A percentile compares a stretch with the other conserved stretches of the same genome.
These are phyloP conservation scores for Autographa pulchrina DNA, from an alignment of 2,888 invertebrate genomes.

Conservation along the genomic window DNA sequence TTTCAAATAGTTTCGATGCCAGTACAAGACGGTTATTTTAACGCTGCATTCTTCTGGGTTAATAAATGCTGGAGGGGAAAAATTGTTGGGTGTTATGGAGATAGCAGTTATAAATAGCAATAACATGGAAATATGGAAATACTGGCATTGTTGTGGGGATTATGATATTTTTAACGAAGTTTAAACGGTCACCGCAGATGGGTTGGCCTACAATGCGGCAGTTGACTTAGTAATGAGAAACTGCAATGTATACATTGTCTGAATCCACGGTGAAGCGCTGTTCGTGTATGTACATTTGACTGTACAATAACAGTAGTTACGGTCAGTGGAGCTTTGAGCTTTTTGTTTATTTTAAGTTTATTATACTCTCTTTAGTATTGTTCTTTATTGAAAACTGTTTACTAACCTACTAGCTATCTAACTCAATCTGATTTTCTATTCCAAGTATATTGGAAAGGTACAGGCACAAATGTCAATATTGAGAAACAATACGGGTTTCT, in stretches of 20 bases:
- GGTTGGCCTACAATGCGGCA: slow-evolving; percentile 2
- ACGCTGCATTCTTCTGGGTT: slow-evolving; percentile 21
- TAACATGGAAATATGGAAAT: not conserved
- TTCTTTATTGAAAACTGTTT: not conserved
- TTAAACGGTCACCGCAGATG: slow-evolving; percentile 1
- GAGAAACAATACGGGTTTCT: not conserved
- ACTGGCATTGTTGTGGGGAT: slow-evolving; percentile 2
- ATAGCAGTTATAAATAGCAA: not conserved
- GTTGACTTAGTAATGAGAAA: slow-evolving; percentile 7
- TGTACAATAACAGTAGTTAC: slow-evolving; percentile 1
- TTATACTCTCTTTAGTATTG: not conserved
- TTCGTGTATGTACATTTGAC: not conserved
- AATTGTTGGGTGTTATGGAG: not conserved
- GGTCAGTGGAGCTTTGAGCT: not conserved
- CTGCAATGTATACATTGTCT: slow-evolving; percentile 1
- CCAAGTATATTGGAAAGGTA: not conserved
- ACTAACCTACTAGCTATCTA: not conserved
- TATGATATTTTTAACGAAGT: slow-evolving; percentile 5
- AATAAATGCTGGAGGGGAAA: not conserved
- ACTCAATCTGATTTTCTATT: not conserved
- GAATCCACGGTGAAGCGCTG: not conserved
- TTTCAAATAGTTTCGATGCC: slow-evolving; percentile 59
- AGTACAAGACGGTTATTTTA: slow-evolving; percentile 6
- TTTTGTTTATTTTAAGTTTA: not conserved
- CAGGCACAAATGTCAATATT: not conserved